Evolutionary conservation across 2,888 invertebrate species (phyloP).

Genomic region (Lymantria dispar): DNA sequence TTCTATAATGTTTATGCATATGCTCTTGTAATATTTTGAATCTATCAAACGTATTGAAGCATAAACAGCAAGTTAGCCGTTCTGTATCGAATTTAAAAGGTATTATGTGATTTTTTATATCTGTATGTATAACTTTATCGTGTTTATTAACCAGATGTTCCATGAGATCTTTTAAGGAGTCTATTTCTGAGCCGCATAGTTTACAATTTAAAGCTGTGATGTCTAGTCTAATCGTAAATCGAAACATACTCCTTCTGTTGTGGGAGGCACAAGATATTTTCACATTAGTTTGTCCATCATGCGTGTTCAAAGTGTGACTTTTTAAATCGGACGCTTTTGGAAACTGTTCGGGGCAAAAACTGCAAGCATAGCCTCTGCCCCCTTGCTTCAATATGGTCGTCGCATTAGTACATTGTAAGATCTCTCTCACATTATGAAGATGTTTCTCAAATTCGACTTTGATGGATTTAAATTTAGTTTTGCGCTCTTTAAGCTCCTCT

Average conservation of each 20-base stretch:
- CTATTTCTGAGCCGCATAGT: slow-evolving; percentile 4
- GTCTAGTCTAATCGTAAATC: slow-evolving; percentile 1
- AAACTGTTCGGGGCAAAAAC: slow-evolving; percentile 52
- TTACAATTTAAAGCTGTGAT: slow-evolving; percentile 4
- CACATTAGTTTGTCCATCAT: slow-evolving; percentile 5
- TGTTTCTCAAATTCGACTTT: slow-evolving; percentile 30
- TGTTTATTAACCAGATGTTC: slow-evolving; percentile 18
- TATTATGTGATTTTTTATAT: slow-evolving; percentile 28
- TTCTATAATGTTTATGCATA: slow-evolving; percentile 53
- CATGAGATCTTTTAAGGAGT: slow-evolving; percentile 13
- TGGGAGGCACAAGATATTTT: not conserved
- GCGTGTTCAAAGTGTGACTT: slow-evolving; percentile 20
- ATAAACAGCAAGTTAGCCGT: slow-evolving; percentile 30
- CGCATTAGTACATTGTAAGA: slow-evolving; percentile 53
- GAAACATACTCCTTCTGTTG: not conserved
- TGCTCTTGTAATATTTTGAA: slow-evolving; percentile 43
- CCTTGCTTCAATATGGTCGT: slow-evolving; percentile 54
- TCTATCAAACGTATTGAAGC: slow-evolving; percentile 27
- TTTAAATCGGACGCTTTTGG: slow-evolving; percentile 49
- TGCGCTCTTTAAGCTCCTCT: not conserved
- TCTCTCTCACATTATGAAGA: slow-evolving; percentile 47
- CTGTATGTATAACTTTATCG: slow-evolving; percentile 12
- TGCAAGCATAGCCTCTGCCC: slow-evolving; percentile 53
- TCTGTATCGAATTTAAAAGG: slow-evolving; percentile 23
- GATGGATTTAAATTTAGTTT: not conserved